phyloP scores from a whole-genome alignment of 2,113 vertebrate genomes.

The Ceuthmochares aereus region DNA sequence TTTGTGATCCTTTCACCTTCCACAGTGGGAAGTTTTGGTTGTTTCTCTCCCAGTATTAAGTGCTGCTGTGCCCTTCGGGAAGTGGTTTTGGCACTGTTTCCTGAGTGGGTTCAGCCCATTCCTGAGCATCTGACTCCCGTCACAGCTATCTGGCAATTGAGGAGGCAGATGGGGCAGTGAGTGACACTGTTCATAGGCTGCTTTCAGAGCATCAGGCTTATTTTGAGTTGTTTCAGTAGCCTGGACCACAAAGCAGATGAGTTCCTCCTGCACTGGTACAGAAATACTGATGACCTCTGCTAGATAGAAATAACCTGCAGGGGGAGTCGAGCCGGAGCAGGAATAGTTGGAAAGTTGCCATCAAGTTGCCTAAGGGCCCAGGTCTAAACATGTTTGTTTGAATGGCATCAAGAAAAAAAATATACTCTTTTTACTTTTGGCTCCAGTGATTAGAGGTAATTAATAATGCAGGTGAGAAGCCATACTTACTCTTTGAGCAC shows the following conservation, averaged over 20 bases:
- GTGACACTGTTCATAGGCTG: not conserved
- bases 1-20: not conserved
- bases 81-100: not conserved
- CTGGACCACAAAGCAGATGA: not conserved
- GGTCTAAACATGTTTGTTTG: not conserved
- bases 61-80: not conserved
- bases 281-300: not conserved
- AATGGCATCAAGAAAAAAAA: constrained; percentile 20
- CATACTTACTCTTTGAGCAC: not conserved
- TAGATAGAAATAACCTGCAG: not conserved
- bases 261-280: not conserved
- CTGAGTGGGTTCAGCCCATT: not conserved
- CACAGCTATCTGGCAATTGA: not conserved
- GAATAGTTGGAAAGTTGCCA: not conserved
- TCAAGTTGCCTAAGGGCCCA: constrained; percentile 5
- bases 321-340: not conserved
- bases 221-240: not conserved
- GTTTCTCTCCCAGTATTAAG: not conserved
- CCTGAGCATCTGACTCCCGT: not conserved
- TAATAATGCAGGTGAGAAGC: constrained; percentile 41
- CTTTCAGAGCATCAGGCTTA: not conserved
- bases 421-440: constrained; percentile 28
- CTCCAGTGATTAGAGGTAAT: constrained; percentile 48
- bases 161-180: not conserved
- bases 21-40: not conserved